A percentile compares a stretch with the other conserved stretches of the same genome.
phyloP scores from a whole-genome alignment of 1,140 invertebrate species.

The Globodera ellingtonae region DNA sequence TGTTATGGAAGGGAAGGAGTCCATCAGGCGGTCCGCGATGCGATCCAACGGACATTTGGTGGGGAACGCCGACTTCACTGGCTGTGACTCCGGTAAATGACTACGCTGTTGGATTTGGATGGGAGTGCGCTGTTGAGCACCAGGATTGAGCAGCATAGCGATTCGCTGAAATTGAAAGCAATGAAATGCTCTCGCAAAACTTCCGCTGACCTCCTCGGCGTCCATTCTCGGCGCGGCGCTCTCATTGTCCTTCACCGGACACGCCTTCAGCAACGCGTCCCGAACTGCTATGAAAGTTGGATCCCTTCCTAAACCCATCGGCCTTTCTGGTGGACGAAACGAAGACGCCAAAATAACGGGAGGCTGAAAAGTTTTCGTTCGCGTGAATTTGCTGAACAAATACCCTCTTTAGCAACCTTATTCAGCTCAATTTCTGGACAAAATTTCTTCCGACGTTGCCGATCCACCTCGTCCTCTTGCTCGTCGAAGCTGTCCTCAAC shows the following conservation, averaged over 20 bases:
- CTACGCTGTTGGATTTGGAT: not conserved
- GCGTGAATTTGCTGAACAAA: too few relatives aligned
- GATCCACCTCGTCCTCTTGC: not conserved
- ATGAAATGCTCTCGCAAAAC: too few relatives aligned
- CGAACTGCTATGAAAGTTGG: not conserved
- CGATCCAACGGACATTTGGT: not conserved
- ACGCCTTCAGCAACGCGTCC: not conserved
- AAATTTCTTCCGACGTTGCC: not conserved
- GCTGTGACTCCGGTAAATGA: not conserved
- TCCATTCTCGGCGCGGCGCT: not conserved
- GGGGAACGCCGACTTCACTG: not conserved
- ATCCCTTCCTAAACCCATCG: not conserved
- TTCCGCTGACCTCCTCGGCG: not conserved
- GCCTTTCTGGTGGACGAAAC: not conserved
- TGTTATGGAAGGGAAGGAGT: not conserved
- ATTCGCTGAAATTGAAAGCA: not conserved
- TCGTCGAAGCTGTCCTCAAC: not conserved
- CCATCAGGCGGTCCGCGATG: not conserved
- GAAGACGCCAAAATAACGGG: not conserved
- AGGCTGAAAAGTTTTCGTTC: not conserved
- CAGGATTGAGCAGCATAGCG: not conserved
- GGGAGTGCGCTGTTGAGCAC: not conserved
- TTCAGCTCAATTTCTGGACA: not conserved
- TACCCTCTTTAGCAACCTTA: not conserved
- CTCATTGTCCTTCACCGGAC: too few relatives aligned